Percentiles rank a stretch among this genome's conserved stretches.
Evolutionary conservation across 2,888 invertebrate species (phyloP).

Genomic region (Heliconius ethilla): DNA sequence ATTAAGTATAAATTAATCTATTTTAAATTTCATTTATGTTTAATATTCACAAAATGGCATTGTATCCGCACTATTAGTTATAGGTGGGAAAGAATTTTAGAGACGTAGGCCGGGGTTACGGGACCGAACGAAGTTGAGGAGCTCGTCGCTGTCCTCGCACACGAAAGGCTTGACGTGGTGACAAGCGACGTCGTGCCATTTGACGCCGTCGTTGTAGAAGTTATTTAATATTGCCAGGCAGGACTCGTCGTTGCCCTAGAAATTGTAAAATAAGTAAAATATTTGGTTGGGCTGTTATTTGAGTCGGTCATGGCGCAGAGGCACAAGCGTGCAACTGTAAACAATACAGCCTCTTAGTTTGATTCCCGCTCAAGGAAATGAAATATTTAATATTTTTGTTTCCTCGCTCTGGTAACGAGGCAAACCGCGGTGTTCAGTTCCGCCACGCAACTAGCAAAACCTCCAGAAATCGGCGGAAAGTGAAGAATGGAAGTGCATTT

Average conservation of each 20-base stretch:
- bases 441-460: too few species aligned
- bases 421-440: too few species aligned
- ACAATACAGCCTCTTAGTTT: too few species aligned
- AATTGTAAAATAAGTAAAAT: neutral
- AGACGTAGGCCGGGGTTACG: slow-evolving; percentile 93
- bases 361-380: too few species aligned
- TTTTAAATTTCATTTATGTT: neutral
- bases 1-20: neutral
- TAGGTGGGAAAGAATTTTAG: slow-evolving; percentile 61
- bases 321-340: too few species aligned
- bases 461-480: too few species aligned
- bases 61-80: slow-evolving; percentile 10
- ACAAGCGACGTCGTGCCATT: slow-evolving; percentile 94
- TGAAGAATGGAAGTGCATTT: too few species aligned
- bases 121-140: slow-evolving; percentile 94
- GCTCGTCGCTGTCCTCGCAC: slow-evolving; percentile 94
- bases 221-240: slow-evolving; percentile 94
- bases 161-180: slow-evolving; percentile 94
- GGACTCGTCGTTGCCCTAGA: slow-evolving; percentile 93
- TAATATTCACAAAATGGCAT: neutral
- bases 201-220: slow-evolving; percentile 93
- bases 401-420: too few species aligned
- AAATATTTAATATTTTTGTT: too few species aligned
- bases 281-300: neutral
- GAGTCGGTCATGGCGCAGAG: too few species aligned